These are phyloP conservation scores for Enteromius treurensis DNA, from an alignment of 2,797 vertebrate genomes.

Conservation along the genomic window DNA sequence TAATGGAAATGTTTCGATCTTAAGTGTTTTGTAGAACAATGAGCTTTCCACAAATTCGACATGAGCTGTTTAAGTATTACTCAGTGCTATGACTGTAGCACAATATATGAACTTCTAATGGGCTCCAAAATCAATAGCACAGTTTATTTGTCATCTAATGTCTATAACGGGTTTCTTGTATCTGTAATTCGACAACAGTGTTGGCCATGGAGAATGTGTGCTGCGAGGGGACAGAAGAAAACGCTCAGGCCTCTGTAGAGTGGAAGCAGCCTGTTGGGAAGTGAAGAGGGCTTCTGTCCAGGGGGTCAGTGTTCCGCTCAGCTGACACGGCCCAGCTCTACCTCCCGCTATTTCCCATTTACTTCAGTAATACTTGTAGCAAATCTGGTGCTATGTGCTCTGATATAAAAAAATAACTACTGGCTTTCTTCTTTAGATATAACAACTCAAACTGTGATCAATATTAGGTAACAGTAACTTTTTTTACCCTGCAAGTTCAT, in stretches of 20 bases:
- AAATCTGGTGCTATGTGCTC: neutral
- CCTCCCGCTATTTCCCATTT: constrained; percentile 9
- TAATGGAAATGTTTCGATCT: constrained; percentile 32
- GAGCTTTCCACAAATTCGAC: constrained; percentile 6
- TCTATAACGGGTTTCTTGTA: neutral
- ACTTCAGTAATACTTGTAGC: neutral
- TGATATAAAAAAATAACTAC: neutral
- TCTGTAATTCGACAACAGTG: constrained; percentile 15
- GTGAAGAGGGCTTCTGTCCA: constrained; percentile 23
- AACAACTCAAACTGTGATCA: constrained; percentile 2
- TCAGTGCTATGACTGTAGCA: constrained; percentile 3
- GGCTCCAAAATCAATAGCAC: constrained; percentile 31
- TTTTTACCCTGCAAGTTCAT: neutral
- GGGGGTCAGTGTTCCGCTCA: constrained; percentile 12
- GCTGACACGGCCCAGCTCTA: constrained; percentile 2
- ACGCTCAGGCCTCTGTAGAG: constrained; percentile 1
- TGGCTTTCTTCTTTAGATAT: neutral
- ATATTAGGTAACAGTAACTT: neutral
- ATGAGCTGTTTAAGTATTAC: constrained; percentile 27
- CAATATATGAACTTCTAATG: constrained; percentile 31
- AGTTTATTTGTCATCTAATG: constrained; percentile 34
- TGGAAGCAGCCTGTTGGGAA: neutral
- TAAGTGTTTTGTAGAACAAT: constrained; percentile 34
- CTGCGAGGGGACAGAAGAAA: constrained; percentile 17
- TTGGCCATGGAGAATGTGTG: neutral